Evolutionary conservation across 2,888 invertebrate species (phyloP), one percentile per base, ranked within the genome.

Genomic region (Blastobasis lacticolella): DNA sequence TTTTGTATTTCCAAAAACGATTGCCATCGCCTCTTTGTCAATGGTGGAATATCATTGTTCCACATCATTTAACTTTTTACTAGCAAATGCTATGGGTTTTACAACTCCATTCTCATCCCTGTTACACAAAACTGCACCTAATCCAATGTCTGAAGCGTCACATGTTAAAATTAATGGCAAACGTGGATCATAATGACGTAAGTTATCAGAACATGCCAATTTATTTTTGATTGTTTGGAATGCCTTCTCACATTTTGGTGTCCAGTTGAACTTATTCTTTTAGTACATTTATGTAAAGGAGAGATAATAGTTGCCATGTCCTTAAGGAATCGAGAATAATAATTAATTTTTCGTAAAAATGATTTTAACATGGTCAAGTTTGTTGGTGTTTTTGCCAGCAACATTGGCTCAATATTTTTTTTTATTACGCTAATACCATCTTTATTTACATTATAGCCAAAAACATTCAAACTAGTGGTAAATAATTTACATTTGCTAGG

Each of bases 21-120:
- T 54, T 23, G 65, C 59, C 46, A 59, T 36, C 4, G 61, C 63
- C 38, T 66, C 63, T 48, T 62, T 61, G 41, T 62, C 63, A 4
- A 65, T 46, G 0, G 54, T 38, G 4, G 48, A 4, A 49, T 63
- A 63, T 46, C 54, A 62, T 46, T 52, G 46, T 52, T 57, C 54
- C 46, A 50, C n/a, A n/a, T n/a, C n/a, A n/a, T n/a, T n/a, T n/a
- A n/a, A n/a, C n/a, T n/a, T n/a, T n/a, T n/a, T n/a, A n/a, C n/a
- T n/a, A n/a, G n/a, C n/a, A n/a, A n/a, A n/a, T n/a, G n/a, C n/a
- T n/a, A n/a, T n/a, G n/a, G n/a, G n/a, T n/a, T n/a, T n/a, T n/a
- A n/a, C n/a, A n/a, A n/a, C n/a, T n/a, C n/a, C n/a, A n/a, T n/a
- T n/a, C n/a, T n/a, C n/a, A n/a, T n/a, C n/a, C n/a, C n/a, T n/a